These are phyloP conservation scores for Nylanderia fulva DNA, from an alignment of 1,140 invertebrate species.

Conservation along the genomic window DNA sequence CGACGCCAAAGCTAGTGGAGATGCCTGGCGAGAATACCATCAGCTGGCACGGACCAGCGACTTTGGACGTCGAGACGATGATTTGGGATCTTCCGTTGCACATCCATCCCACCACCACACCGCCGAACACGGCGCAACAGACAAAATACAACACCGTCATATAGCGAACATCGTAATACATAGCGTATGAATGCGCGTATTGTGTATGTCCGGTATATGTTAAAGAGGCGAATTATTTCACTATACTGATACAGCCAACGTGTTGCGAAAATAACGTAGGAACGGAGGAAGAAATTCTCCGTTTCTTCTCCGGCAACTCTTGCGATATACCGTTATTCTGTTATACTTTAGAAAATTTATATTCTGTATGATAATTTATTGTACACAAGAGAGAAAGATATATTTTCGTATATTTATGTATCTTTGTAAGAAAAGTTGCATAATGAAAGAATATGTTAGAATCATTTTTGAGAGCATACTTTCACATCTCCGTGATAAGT, in stretches of 20 bases:
- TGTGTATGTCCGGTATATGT: background rate
- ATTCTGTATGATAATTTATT: constrained; percentile 24
- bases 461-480: constrained; percentile 14
- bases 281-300: background rate
- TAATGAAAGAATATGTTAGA: constrained; percentile 23
- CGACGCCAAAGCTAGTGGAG: constrained; percentile 88
- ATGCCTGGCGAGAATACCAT: constrained; percentile 85
- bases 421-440: background rate
- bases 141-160: constrained; percentile 83
- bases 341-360: background rate
- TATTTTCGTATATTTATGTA: constrained; percentile 42
- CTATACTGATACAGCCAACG: background rate
- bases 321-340: background rate
- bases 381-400: constrained; percentile 1
- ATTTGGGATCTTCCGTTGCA: constrained; percentile 98
- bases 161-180: constrained; percentile 64
- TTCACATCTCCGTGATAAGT: constrained; percentile 10
- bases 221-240: background rate
- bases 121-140: constrained; percentile 82
- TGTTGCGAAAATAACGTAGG: background rate
- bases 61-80: constrained; percentile 98
- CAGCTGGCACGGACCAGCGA: constrained; percentile 93
- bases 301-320: background rate
- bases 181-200: background rate
- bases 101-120: constrained; percentile 95